These are phyloP conservation scores for Tipula unca DNA, from an alignment of 2,888 invertebrate species.

Conservation along the genomic window DNA sequence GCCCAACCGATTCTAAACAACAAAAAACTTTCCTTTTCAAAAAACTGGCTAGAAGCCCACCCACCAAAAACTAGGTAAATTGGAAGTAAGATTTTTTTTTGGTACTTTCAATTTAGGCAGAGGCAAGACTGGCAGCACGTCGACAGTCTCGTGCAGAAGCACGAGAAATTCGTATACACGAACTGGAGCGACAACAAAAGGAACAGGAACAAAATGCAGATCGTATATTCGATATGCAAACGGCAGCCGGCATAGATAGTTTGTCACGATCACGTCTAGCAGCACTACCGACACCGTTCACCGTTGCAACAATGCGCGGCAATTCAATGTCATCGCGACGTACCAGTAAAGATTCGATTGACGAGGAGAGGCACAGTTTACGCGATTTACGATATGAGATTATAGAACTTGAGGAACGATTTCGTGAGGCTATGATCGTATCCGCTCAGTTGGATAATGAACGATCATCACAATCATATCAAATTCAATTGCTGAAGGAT, in stretches of 20 bases:
- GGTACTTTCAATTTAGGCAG: constrained; percentile 63
- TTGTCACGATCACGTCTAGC: constrained; percentile 37
- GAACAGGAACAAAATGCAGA: constrained; percentile 90
- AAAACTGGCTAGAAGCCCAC: too few relatives aligned
- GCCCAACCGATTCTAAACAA: too few relatives aligned
- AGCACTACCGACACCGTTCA: constrained; percentile 32
- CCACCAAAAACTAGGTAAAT: too few relatives aligned
- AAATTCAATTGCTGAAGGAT: constrained; percentile 93
- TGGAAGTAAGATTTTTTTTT: too few relatives aligned
- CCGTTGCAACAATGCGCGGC: constrained; percentile 35
- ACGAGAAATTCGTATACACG: constrained; percentile 92
- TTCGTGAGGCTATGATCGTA: constrained; percentile 96
- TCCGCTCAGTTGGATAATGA: constrained; percentile 99
- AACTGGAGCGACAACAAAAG: constrained; percentile 90
- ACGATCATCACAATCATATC: constrained; percentile 91
- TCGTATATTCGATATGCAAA: constrained; percentile 79
- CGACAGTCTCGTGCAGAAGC: constrained; percentile 95
- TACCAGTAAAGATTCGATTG: constrained; percentile 84
- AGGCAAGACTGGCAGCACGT: constrained; percentile 88
- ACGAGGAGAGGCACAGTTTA: constrained; percentile 69
- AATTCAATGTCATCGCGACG: constrained; percentile 61
- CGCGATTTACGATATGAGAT: constrained; percentile 44
- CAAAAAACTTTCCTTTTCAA: too few relatives aligned
- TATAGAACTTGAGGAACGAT: constrained; percentile 92
- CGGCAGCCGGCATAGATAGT: constrained; percentile 44